Conservation (phyloP, 2,888 invertebrate genomes). For the Sarcophaga carnaria region DNA sequence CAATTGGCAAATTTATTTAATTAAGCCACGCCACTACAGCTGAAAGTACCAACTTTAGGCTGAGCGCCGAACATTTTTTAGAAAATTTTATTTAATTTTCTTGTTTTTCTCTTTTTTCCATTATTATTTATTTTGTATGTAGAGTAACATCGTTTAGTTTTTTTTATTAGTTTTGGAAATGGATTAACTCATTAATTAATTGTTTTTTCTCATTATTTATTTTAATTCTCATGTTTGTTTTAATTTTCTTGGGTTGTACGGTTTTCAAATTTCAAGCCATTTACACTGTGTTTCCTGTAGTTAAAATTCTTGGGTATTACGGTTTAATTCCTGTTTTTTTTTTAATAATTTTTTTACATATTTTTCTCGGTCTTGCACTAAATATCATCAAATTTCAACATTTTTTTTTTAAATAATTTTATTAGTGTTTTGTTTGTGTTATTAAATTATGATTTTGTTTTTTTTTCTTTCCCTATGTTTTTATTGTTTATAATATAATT, state of each 20-base stretch:
- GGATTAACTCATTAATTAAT: constrained; percentile 29
- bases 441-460: constrained; percentile 66
- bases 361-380: constrained; percentile 66
- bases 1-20: no score
- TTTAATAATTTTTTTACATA: constrained; percentile 35
- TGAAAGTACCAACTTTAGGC: not conserved
- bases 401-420: constrained; percentile 32
- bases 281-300: constrained; percentile 64
- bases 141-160: constrained; percentile 27
- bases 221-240: constrained; percentile 28
- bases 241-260: constrained; percentile 62
- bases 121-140: constrained; percentile 32
- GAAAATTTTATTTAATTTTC: not conserved
- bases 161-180: constrained; percentile 43
- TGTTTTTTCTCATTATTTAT: constrained; percentile 17
- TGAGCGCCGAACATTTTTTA: not conserved
- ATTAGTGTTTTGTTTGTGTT: constrained; percentile 66
- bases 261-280: constrained; percentile 60
- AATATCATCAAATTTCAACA: constrained; percentile 58
- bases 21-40: no score
- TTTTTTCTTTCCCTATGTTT: constrained; percentile 61
- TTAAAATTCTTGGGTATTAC: constrained; percentile 55
- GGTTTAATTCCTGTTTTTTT: constrained; percentile 52
- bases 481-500: constrained; percentile 25
- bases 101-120: not conserved